Percentiles rank a stretch among this genome's conserved stretches.
Evolutionary conservation across 2,797 vertebrate species (phyloP).

Genomic region (Sebastes hubbsi): DNA sequence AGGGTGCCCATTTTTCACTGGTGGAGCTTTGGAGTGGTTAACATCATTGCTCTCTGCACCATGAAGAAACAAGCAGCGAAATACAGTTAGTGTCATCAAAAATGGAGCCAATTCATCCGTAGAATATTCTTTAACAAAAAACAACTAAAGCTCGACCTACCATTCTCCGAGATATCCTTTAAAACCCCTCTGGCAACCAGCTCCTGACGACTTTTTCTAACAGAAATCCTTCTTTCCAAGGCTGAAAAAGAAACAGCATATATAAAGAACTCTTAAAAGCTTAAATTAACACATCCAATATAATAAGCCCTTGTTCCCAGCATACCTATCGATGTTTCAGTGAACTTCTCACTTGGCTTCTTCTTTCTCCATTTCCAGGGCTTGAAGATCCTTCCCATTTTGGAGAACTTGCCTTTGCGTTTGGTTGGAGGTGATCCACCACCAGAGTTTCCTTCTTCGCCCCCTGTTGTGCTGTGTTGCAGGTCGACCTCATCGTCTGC

Average conservation of each 20-base stretch:
- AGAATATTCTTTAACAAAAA: background rate
- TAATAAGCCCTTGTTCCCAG: rapidly evolving
- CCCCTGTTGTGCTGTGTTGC: conserved; percentile 68
- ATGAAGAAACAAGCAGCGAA: background rate
- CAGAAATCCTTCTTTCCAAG: conserved; percentile 96
- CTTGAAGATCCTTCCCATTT: conserved; percentile 94
- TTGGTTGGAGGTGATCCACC: conserved; percentile 87
- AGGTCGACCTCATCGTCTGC: conserved; percentile 84
- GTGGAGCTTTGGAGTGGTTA: conserved; percentile 76
- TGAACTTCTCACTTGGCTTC: conserved; percentile 94
- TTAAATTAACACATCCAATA: background rate
- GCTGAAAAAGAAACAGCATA: conserved; percentile 67
- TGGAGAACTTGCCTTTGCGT: conserved; percentile 93
- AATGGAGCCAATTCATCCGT: background rate
- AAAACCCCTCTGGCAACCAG: conserved; percentile 93
- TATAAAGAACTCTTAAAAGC: background rate
- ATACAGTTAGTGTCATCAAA: background rate
- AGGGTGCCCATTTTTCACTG: conserved; percentile 91
- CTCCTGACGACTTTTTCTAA: conserved; percentile 93
- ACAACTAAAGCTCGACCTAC: conserved; percentile 70
- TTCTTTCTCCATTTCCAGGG: conserved; percentile 99
- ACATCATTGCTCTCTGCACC: conserved; percentile 82
- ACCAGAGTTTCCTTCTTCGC: conserved; percentile 85
- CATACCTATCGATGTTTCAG: conserved; percentile 93
- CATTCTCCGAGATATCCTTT: conserved; percentile 90